A percentile compares a stretch with the other conserved stretches of the same genome.
Evolutionary conservation across 2,888 invertebrate species (phyloP).

Genomic region (Ochlodes sylvanus): DNA sequence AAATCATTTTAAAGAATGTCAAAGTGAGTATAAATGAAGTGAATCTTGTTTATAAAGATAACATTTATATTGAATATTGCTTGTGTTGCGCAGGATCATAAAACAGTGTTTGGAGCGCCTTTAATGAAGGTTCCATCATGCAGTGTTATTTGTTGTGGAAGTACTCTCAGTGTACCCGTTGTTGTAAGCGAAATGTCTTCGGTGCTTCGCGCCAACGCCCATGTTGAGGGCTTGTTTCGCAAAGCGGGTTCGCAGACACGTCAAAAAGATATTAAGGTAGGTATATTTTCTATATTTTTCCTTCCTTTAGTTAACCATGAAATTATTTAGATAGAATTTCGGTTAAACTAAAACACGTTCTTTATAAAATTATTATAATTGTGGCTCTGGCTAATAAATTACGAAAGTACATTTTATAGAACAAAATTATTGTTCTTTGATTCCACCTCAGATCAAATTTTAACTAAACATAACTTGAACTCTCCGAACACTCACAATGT

Average conservation of each 20-base stretch:
- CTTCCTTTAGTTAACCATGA: neutral
- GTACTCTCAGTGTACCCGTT: constrained; percentile 88
- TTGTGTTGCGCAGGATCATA: constrained; percentile 65
- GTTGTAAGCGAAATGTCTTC: constrained; percentile 90
- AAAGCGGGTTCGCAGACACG: constrained; percentile 94
- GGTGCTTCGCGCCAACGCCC: constrained; percentile 87
- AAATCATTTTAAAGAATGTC: constrained; percentile 83
- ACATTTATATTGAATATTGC: constrained; percentile 7
- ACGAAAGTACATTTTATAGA: neutral
- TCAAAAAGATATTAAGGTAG: constrained; percentile 92
- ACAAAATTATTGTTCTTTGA: neutral
- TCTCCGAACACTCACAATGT: too few species aligned
- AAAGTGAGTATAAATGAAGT: constrained; percentile 67
- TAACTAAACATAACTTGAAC: too few species aligned
- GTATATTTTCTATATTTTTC: neutral
- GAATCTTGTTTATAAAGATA: neutral
- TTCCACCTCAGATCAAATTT: too few species aligned
- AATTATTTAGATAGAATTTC: too few species aligned
- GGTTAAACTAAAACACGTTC: too few species aligned
- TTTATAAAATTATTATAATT: too few species aligned
- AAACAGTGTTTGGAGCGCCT: constrained; percentile 80
- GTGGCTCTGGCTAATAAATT: too few species aligned
- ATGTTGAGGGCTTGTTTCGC: constrained; percentile 93
- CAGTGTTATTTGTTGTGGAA: constrained; percentile 87
- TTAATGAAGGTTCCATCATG: constrained; percentile 76